These are phyloP conservation scores for Platichthys flesus DNA, from an alignment of 2,113 vertebrate species.

Conservation along the genomic window DNA sequence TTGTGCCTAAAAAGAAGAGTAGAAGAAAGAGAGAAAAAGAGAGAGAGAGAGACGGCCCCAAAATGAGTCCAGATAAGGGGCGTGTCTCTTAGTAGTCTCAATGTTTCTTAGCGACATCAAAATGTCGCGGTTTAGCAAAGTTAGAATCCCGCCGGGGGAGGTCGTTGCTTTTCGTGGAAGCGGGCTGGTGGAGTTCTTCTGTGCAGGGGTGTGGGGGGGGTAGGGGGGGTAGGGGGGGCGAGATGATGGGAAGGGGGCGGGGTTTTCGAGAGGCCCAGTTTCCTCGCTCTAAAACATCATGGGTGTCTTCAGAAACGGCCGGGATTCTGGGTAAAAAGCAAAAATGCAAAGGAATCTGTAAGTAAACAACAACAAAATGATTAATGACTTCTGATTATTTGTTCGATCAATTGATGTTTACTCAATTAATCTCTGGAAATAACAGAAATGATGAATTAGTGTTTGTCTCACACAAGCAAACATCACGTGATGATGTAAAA, in stretches of 20 bases:
- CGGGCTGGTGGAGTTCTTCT: conserved; percentile 38
- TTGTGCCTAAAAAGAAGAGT: conserved; percentile 48
- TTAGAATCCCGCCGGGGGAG: conserved; percentile 17
- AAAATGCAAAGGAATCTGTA: background rate
- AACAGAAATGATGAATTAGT: too few species aligned
- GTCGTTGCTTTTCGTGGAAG: background rate
- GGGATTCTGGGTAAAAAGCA: conserved; percentile 63
- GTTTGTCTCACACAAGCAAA: too few species aligned
- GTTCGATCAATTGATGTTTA: too few species aligned
- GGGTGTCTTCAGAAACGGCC: conserved; percentile 74
- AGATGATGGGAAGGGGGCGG: background rate
- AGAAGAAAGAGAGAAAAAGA: conserved; percentile 16
- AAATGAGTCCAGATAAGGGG: conserved; percentile 6
- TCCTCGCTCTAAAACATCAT: conserved; percentile 74
- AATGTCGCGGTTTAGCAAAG: conserved; percentile 18
- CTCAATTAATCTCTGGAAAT: too few species aligned
- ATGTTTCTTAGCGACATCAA: conserved; percentile 46
- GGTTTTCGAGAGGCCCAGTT: conserved; percentile 19
- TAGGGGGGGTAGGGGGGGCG: too few species aligned
- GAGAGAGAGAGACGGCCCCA: conserved; percentile 22
- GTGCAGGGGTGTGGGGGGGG: too few species aligned
- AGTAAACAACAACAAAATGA: background rate
- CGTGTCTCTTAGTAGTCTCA: conserved; percentile 54
- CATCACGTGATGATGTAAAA: too few species aligned
- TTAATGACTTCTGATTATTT: background rate